These are phyloP conservation scores for Lates calcarifer DNA, from an alignment of 2,113 vertebrate genomes.

Conservation along the genomic window DNA sequence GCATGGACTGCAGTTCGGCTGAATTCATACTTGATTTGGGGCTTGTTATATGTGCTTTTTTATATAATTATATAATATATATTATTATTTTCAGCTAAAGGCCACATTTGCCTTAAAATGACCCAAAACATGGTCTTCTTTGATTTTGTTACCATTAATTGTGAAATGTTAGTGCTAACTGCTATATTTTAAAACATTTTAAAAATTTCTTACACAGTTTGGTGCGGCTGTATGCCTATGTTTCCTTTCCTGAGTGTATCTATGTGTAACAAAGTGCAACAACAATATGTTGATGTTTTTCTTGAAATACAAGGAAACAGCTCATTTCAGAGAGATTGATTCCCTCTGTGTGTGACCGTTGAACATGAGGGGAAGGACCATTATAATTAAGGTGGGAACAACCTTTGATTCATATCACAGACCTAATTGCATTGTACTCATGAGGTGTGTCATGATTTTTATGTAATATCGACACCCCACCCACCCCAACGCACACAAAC, in stretches of 20 bases:
- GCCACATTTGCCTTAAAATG: neutral
- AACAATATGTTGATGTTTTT: neutral
- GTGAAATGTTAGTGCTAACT: neutral
- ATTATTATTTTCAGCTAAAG: too few relatives aligned
- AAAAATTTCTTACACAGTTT: neutral
- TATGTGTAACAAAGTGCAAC: neutral
- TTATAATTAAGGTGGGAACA: slow-evolving; percentile 9
- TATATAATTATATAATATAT: too few relatives aligned
- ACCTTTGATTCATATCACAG: slow-evolving; percentile 37
- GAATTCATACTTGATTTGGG: too few relatives aligned
- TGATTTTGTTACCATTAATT: neutral
- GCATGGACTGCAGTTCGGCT: too few relatives aligned
- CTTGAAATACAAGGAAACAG: neutral
- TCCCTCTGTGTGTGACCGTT: neutral
- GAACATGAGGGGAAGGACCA: neutral
- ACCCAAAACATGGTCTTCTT: neutral
- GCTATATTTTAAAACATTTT: neutral
- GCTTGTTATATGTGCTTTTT: too few relatives aligned
- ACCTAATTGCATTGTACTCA: slow-evolving; percentile 30
- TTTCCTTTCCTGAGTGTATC: neutral
- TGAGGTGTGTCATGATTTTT: slow-evolving; percentile 13
- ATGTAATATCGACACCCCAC: slow-evolving; percentile 15
- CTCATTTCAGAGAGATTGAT: neutral
- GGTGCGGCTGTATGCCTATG: neutral
- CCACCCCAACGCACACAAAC: neutral